Evolutionary conservation across 2,113 vertebrate species (phyloP), one percentile per base, ranked within the genome.

Genomic region (Taurulus bubalis): DNA sequence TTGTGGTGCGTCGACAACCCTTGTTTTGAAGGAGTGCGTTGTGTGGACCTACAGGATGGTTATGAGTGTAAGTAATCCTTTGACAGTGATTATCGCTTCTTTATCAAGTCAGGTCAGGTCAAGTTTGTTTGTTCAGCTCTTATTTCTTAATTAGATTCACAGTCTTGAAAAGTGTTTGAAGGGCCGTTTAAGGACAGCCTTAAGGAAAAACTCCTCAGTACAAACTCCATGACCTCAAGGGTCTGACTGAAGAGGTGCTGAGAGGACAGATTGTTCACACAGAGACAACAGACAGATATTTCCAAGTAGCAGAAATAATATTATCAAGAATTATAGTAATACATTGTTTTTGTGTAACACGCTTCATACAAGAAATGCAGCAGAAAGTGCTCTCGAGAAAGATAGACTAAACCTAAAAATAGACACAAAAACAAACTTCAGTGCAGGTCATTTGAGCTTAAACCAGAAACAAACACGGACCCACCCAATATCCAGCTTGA

Each of bases 1-100:
- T 79, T 98, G 53, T 99, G 98, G 98, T 99, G 98, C 78, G 87
- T 94, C 0, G 94, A 92, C 3, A 90, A 92, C 34, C 97, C 96
- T 0, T 99, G 98, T 82, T 88, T 91, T 8, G 86, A 92, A 0
- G 93, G 93, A 32, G 95, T 95, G 42, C 93, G 65, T 59, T 99
- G 98, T 53, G 49, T 92, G 18, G 95, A 98, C 15, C 94, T 98
- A 16, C 87, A 86, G 0, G 96, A 96, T 68, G 98, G 98, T 86
- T 99, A 97, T 30, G 95, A 98, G 82, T 99, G 98, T 99, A 89
- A 97, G 98, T 94, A 70, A 45, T 77, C 40, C 56, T 36, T 69
- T 40, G 3, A 12, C 26, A n/a, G 12, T 24, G 26, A 26, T 42
- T 28, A 24, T 30, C 16, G 30, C 36, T 36, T 16, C 11, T 51